Conservation (phyloP, 2,888 invertebrate species). For the Drosophila seclusa region DNA sequence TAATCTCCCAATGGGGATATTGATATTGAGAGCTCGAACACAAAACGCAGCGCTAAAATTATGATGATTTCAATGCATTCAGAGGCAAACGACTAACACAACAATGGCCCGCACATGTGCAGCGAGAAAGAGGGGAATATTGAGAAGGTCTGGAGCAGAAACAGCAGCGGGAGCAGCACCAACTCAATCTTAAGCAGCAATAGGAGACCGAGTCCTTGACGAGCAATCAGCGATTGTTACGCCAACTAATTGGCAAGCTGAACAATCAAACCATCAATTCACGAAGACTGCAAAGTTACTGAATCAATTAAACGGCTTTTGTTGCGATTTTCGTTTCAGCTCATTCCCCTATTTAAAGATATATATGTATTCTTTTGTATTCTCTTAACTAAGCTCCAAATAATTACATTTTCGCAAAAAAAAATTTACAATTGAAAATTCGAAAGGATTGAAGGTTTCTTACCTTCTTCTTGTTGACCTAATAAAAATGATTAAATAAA, state of each 20-base stretch:
- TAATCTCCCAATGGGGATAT: slow-evolving; percentile 25
- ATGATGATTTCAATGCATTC: background rate
- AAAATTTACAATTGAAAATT: background rate
- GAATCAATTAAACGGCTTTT: background rate
- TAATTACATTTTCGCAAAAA: background rate
- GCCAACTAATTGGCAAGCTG: background rate
- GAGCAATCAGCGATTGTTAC: background rate
- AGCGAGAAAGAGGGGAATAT: slow-evolving; percentile 47
- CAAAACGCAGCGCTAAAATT: slow-evolving; percentile 2
- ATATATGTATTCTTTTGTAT: background rate
- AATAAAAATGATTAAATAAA: background rate
- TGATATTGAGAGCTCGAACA: slow-evolving; percentile 29
- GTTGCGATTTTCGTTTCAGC: background rate
- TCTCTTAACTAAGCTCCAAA: background rate
- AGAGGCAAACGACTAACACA: background rate
- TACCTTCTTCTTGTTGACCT: background rate
- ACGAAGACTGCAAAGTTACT: background rate
- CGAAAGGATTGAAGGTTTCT: background rate
- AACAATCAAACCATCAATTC: background rate
- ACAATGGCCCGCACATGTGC: slow-evolving; percentile 32
- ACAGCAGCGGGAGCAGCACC: background rate
- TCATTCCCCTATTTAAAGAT: background rate
- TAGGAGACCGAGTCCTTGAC: background rate
- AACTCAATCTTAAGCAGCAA: background rate
- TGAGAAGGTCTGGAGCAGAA: background rate